Conservation (phyloP, 2,797 vertebrate genomes). For the Arctocebus calabarensis region DNA sequence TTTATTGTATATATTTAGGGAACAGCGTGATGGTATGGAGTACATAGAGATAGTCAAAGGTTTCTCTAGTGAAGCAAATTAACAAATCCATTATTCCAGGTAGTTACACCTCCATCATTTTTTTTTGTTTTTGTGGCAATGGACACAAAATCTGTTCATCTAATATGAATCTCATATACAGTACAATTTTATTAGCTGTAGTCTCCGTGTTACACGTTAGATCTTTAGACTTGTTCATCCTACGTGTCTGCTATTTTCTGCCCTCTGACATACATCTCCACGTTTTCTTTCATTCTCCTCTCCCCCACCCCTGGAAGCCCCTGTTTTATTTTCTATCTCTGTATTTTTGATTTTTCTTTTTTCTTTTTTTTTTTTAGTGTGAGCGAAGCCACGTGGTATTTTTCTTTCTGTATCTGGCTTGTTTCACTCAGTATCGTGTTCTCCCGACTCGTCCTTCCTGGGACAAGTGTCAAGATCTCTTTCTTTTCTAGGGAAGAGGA, state of each 20-base stretch:
- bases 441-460: background rate
- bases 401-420: background rate
- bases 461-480: background rate
- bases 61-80: background rate
- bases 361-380: background rate
- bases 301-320: background rate
- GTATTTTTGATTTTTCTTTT: background rate
- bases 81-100: background rate
- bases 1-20: background rate
- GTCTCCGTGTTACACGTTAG: background rate
- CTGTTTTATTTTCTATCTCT: background rate
- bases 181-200: background rate
- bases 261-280: background rate
- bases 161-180: too few relatives aligned
- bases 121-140: background rate
- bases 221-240: background rate
- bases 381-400: background rate
- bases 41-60: background rate
- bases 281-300: background rate
- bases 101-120: background rate
- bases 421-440: background rate
- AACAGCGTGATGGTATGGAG: background rate
- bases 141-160: background rate
- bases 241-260: background rate
- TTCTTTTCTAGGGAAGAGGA: background rate